Conservation (phyloP, 2,888 invertebrate genomes). For the Julus scanicus region DNA sequence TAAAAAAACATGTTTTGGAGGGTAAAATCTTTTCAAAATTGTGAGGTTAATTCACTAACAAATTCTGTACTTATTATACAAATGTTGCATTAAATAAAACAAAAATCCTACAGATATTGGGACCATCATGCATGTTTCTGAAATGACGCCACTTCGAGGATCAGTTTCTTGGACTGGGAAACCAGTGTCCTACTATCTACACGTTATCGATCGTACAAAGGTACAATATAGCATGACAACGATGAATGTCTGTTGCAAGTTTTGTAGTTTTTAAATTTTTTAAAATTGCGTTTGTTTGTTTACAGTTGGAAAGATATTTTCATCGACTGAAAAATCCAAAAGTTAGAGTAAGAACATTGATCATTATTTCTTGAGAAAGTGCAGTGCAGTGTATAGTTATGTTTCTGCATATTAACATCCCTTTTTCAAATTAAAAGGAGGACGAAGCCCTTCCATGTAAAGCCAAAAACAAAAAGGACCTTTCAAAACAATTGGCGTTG, state of each 20-base stretch:
- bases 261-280: neutral
- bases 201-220: conserved; percentile 96
- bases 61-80: neutral
- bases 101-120: conserved; percentile 79
- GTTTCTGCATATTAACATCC: neutral
- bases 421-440: conserved; percentile 59
- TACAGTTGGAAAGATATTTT: conserved; percentile 85
- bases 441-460: conserved; percentile 60
- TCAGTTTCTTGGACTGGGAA: conserved; percentile 99
- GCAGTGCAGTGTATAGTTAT: neutral
- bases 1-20: too few relatives aligned
- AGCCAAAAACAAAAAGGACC: conserved; percentile 58
- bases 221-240: conserved; percentile 61
- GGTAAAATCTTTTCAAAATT: too few relatives aligned
- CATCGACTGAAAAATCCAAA: conserved; percentile 92
- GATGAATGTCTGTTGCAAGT: too few relatives aligned
- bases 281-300: neutral
- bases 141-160: conserved; percentile 93
- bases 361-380: conserved; percentile 14
- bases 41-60: too few relatives aligned
- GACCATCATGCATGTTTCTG: conserved; percentile 97
- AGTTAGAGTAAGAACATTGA: conserved; percentile 65
- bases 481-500: conserved; percentile 58
- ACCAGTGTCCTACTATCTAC: conserved; percentile 98
- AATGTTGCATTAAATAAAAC: neutral